phyloP scores from a whole-genome alignment of 2,113 vertebrate genomes.

The Nymphicus hollandicus region DNA sequence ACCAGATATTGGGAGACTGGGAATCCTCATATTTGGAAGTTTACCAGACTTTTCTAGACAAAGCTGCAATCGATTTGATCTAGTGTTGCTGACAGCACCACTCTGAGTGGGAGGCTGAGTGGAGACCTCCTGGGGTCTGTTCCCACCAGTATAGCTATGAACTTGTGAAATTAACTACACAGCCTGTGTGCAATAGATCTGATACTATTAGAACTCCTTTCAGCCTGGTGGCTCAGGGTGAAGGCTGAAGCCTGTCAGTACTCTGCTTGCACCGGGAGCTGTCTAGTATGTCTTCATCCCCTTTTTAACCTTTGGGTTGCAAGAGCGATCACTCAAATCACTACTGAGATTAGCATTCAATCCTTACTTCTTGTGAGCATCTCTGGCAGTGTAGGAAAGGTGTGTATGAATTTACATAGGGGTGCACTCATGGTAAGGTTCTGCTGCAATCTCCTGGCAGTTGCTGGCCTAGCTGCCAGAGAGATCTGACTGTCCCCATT shows the following conservation, averaged over 20 bases:
- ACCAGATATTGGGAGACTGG: accelerated
- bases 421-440: not conserved
- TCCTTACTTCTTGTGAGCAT: not conserved
- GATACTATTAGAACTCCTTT: not conserved
- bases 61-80: accelerated
- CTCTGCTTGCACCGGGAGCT: not conserved
- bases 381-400: not conserved
- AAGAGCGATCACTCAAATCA: not conserved
- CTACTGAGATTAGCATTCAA: not conserved
- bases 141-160: not conserved
- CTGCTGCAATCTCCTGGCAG: not conserved
- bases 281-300: not conserved
- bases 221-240: not conserved
- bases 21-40: not conserved
- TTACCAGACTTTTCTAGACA: not conserved
- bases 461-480: not conserved
- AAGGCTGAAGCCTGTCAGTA: not conserved
- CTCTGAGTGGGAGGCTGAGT: not conserved
- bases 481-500: not conserved
- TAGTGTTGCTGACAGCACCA: not conserved
- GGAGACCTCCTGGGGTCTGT: not conserved
- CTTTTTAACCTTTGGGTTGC: not conserved
- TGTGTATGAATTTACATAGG: not conserved
- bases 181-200: not conserved
- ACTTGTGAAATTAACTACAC: not conserved